These are phyloP conservation scores for Microchirus variegatus DNA, from an alignment of 2,797 vertebrate species.

Conservation along the genomic window DNA sequence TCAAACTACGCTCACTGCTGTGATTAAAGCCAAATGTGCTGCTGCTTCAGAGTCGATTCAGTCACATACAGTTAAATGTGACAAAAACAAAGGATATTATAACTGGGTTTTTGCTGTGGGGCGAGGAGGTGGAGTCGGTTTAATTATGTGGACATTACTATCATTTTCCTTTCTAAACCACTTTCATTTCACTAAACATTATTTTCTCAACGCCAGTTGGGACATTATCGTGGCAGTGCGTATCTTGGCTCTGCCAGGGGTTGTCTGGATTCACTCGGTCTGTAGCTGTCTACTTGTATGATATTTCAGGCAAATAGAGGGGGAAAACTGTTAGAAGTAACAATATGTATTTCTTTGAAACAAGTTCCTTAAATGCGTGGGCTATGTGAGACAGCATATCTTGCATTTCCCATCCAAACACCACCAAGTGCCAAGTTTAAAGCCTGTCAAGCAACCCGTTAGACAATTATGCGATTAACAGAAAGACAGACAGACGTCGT, in stretches of 20 bases:
- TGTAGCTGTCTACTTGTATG: neutral
- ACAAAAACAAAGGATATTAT: neutral
- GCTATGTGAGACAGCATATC: neutral
- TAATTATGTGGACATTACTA: neutral
- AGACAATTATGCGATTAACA: too few relatives aligned
- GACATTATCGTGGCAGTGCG: slow-evolving; percentile 1
- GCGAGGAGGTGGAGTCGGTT: neutral
- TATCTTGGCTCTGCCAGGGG: slow-evolving; percentile 1
- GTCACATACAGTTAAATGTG: neutral
- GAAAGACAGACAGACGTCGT: too few relatives aligned
- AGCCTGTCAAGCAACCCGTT: too few relatives aligned
- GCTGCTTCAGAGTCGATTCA: neutral
- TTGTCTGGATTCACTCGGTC: slow-evolving; percentile 1
- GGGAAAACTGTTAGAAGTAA: neutral
- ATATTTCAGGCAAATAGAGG: neutral
- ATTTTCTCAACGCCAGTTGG: slow-evolving; percentile 10
- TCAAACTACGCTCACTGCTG: neutral
- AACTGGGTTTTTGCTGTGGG: neutral
- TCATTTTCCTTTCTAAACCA: slow-evolving; percentile 2
- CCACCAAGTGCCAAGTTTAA: too few relatives aligned
- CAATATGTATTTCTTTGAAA: neutral
- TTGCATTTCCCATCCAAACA: neutral
- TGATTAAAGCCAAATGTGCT: slow-evolving; percentile 1
- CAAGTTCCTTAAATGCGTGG: neutral
- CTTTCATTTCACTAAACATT: slow-evolving; percentile 8